Percentiles rank a stretch among this genome's conserved stretches.
These are phyloP conservation scores for Indri indri DNA, from an alignment of 2,113 vertebrate species.

Conservation along the genomic window DNA sequence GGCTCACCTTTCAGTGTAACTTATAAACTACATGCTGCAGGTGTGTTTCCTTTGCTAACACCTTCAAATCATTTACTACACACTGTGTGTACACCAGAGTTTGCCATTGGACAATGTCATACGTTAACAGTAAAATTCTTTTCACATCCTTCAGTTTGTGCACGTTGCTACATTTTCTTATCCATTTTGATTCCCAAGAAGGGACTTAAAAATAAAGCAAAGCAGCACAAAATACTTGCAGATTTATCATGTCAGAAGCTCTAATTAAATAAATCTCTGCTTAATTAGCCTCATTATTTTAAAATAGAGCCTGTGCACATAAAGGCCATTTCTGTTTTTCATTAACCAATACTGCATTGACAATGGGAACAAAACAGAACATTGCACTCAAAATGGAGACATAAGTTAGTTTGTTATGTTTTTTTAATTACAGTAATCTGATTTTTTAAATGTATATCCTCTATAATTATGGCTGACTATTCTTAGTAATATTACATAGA, in stretches of 20 bases:
- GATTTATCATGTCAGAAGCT: conserved; percentile 60
- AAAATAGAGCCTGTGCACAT: conserved; percentile 60
- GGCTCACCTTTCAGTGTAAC: neutral
- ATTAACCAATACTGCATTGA: conserved; percentile 52
- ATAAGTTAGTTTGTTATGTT: conserved; percentile 31
- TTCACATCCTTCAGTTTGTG: neutral
- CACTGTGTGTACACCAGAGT: neutral
- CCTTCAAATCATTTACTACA: neutral
- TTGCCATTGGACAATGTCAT: neutral
- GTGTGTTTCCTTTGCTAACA: neutral
- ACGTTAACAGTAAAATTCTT: neutral
- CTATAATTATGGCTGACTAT: conserved; percentile 50
- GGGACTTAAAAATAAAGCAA: conserved; percentile 45
- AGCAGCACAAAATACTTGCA: conserved; percentile 40
- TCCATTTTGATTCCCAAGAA: neutral
- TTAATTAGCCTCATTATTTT: conserved; percentile 70
- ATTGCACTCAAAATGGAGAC: conserved; percentile 56
- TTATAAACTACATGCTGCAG: neutral
- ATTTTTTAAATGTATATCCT: conserved; percentile 69
- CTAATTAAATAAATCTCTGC: conserved; percentile 63
- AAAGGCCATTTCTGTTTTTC: conserved; percentile 72
- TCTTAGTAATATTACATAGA: conserved; percentile 36
- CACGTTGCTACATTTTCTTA: neutral
- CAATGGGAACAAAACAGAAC: conserved; percentile 42
- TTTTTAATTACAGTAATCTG: conserved; percentile 54